Evolutionary conservation across 2,797 vertebrate genomes (phyloP).

Genomic region (Paramormyrops hopkinsi): DNA sequence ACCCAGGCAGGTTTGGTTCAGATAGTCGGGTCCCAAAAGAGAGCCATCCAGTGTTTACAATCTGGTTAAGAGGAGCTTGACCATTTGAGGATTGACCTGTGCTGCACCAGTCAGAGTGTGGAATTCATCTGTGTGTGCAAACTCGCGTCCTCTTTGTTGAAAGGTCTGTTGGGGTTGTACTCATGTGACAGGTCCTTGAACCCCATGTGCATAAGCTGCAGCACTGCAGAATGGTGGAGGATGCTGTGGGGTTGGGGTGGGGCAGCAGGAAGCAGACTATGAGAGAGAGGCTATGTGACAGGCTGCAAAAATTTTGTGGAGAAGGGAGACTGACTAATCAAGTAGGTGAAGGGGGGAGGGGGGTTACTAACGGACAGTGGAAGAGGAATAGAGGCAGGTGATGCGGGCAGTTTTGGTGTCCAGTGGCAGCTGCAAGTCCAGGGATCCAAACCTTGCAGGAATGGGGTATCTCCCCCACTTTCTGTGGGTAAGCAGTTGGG

Average conservation of each 20-base stretch:
- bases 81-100: constrained; percentile 62
- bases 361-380: not conserved
- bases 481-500: constrained; percentile 60
- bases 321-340: not conserved
- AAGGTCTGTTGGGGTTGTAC: not conserved
- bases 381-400: constrained; percentile 14
- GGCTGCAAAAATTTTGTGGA: not conserved
- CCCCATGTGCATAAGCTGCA: not conserved
- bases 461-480: constrained; percentile 51
- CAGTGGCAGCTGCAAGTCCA: constrained; percentile 54
- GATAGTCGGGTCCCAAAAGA: not conserved
- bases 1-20: not conserved
- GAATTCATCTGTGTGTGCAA: constrained; percentile 36
- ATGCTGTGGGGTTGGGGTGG: not conserved
- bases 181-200: constrained; percentile 44
- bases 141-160: constrained; percentile 33
- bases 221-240: not conserved
- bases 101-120: constrained; percentile 49
- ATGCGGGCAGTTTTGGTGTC: constrained; percentile 35
- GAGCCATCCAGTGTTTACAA: not conserved
- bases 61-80: constrained; percentile 41
- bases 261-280: not conserved
- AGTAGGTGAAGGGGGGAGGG: not conserved
- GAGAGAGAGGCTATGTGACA: not conserved
- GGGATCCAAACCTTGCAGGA: constrained; percentile 37